Evolutionary conservation across 2,888 invertebrate species (phyloP).

Genomic region (Pseudococcus longispinus): DNA sequence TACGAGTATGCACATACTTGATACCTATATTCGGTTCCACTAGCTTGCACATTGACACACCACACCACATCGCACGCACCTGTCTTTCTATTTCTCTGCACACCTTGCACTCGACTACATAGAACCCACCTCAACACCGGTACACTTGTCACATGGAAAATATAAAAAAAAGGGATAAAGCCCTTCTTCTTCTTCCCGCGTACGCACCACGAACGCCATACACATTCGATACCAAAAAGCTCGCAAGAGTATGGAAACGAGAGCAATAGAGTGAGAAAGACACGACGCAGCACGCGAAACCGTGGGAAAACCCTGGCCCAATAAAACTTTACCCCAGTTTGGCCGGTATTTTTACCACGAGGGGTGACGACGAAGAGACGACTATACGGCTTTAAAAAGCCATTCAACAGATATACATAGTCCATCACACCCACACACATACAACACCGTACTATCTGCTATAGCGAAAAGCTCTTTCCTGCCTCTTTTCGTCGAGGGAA

Average conservation of each 20-base stretch:
- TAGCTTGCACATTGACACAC: background rate
- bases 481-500: background rate
- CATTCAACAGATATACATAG: slow-evolving; percentile 49
- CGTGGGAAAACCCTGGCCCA: background rate
- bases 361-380: background rate
- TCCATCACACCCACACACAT: slow-evolving; percentile 42
- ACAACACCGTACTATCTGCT: background rate
- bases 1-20: too few relatives aligned
- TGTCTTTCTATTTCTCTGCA: background rate
- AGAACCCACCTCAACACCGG: background rate
- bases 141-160: background rate
- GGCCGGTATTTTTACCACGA: background rate
- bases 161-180: background rate
- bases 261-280: background rate
- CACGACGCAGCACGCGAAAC: background rate
- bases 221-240: background rate
- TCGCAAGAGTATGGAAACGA: background rate
- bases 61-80: background rate
- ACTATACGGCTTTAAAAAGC: slow-evolving; percentile 55
- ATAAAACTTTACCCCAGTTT: slow-evolving; percentile 27
- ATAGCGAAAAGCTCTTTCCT: background rate
- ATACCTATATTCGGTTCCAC: background rate
- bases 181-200: background rate
- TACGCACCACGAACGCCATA: background rate
- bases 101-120: background rate